Percentiles rank a stretch among this genome's conserved stretches.
Conservation (phyloP, 2,113 vertebrate genomes). For the Noctilio leporinus region DNA sequence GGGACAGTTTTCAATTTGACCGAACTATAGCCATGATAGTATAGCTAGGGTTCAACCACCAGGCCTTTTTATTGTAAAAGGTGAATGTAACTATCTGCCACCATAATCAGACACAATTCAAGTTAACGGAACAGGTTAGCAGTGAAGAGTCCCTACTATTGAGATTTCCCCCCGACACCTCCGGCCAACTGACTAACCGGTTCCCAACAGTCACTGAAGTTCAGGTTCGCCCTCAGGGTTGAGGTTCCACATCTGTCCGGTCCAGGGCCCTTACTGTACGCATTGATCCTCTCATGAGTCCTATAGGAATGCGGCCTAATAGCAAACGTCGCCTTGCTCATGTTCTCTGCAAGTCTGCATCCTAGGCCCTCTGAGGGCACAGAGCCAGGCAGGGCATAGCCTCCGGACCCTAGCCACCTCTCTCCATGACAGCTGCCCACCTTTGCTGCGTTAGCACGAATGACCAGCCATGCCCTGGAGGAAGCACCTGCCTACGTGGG, state of each 20-base stretch:
- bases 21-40: neutral
- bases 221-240: neutral
- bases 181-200: neutral
- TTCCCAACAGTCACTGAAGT: neutral
- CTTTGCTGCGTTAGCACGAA: neutral
- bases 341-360: neutral
- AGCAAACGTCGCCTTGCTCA: neutral
- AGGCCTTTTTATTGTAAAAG: neutral
- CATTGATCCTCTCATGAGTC: neutral
- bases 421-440: neutral
- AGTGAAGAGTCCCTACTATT: neutral
- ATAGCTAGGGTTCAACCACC: neutral
- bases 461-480: neutral
- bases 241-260: neutral
- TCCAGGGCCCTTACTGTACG: neutral
- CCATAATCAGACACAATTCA: neutral
- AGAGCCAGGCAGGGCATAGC: neutral
- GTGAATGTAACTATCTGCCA: neutral
- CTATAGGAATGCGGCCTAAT: fast-evolving
- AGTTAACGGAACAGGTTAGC: neutral
- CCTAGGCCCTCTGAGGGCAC: neutral
- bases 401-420: neutral
- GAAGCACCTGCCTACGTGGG: neutral
- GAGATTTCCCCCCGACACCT: neutral
- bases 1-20: neutral